Evolutionary conservation across 2,888 invertebrate species (phyloP), one percentile per base, ranked within the genome.

Genomic region (Smittia sp.): DNA sequence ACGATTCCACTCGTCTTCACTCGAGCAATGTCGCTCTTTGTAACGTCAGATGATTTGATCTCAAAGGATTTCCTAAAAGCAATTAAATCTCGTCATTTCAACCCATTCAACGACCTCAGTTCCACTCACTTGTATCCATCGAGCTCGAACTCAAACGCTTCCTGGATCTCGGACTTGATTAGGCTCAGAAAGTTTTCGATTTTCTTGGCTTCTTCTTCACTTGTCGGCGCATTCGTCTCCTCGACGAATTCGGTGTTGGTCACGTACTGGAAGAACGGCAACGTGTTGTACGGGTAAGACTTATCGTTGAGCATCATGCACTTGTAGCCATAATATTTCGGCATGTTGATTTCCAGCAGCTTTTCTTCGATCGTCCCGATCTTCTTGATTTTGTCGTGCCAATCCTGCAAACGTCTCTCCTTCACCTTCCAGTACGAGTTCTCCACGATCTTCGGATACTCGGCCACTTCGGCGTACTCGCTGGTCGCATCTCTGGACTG

Each of bases 321-420:
- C 78, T 85, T 86, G 84, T 88, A 93, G 1, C 94, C 94, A 80
- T 91, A 94, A 80, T 90, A 93, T 67, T 86, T 85, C 0, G 91
- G 92, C 88, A 93, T 89, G 80, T 94, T 94, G 24, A 94, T 78
- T 77, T 90, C 91, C 70, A 93, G 88, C 77, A 92, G 85, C 79
- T 95, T 95, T 80, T 93, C 93, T 82, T 95, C 94, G 0, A 93
- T 86, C 0, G 92, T 93, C 74, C 87, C 85, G 11, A 90, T 78
- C 0, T 84, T 80, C 79, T 86, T 85, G 13, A 94, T 86, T 78
- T 86, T 84, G 15, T 89, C 84, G 77, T 88, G 83, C 80, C 85
- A 81, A 1, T 78, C 76, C 75, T 85, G 79, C 0, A 83, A 80
- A 74, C 83, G 79, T 58, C 88, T 84, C 77, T 82, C 80, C 74